Conservation (phyloP, 2,888 invertebrate species). For the Brenthis hecate region DNA sequence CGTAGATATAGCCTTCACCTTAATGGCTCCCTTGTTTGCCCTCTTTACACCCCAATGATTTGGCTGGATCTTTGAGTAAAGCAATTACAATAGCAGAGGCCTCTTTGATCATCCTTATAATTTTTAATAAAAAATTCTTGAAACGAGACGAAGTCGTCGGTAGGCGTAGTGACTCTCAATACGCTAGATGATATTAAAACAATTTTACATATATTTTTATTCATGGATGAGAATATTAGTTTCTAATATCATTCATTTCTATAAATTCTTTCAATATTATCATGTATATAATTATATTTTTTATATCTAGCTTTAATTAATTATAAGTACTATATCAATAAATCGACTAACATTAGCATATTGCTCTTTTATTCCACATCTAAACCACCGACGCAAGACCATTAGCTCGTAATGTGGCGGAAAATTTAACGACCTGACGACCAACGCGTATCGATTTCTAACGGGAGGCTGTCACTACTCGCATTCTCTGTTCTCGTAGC, state of each 20-base stretch:
- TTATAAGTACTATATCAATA: not conserved
- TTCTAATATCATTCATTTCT: too few species aligned
- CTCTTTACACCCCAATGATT: slow-evolving; percentile 18
- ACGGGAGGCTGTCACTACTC: not conserved
- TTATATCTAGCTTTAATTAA: not conserved
- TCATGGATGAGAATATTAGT: too few species aligned
- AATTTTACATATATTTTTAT: too few species aligned
- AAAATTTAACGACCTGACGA: slow-evolving; percentile 19
- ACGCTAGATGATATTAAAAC: too few species aligned
- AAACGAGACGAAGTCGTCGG: not conserved
- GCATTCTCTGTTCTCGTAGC: not conserved
- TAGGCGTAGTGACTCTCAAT: too few species aligned
- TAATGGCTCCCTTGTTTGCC: slow-evolving; percentile 21
- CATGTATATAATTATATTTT: too few species aligned
- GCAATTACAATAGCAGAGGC: not conserved
- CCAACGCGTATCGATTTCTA: slow-evolving; percentile 12
- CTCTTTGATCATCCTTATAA: not conserved
- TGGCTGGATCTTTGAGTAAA: slow-evolving; percentile 3
- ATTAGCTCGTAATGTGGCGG: slow-evolving; percentile 17
- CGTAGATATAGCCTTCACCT: slow-evolving; percentile 9
- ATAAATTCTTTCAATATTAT: too few species aligned
- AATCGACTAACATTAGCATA: slow-evolving; percentile 2
- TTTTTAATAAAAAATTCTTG: slow-evolving; percentile 11
- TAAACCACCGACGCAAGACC: slow-evolving; percentile 4
- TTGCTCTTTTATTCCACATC: slow-evolving; percentile 13